A percentile compares a stretch with the other conserved stretches of the same genome.
Conservation (phyloP, 2,113 vertebrate genomes). For the Trichomycterus rosablanca region DNA sequence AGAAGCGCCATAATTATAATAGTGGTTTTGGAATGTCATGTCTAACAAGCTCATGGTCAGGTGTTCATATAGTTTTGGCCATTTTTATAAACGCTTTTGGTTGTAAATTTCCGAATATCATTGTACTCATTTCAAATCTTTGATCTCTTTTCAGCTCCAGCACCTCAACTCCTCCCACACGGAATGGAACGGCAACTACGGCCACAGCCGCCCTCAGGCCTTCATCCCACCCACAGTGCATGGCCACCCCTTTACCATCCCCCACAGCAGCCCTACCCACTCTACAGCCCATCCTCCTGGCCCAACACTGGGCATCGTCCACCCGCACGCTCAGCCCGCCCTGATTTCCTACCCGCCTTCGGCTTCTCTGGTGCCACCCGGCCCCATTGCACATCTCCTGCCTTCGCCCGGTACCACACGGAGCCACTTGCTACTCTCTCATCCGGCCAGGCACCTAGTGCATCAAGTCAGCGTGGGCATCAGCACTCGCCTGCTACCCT, state of each 20-base stretch:
- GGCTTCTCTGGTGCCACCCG: conserved; percentile 78
- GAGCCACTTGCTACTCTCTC: conserved; percentile 78
- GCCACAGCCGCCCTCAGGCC: conserved; percentile 84
- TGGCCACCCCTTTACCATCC: conserved; percentile 82
- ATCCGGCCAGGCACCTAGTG: conserved; percentile 76
- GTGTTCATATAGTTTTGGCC: too few relatives aligned
- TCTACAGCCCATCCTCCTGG: conserved; percentile 76
- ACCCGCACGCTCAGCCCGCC: conserved; percentile 77
- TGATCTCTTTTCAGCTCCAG: conserved; percentile 81
- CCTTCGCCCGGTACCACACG: conserved; percentile 88
- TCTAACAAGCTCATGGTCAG: too few relatives aligned
- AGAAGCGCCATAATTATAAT: too few relatives aligned
- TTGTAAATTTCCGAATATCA: too few relatives aligned
- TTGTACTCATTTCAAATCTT: too few relatives aligned
- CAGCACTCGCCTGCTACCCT: conserved; percentile 87
- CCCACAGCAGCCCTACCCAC: conserved; percentile 88
- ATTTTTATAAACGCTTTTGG: too few relatives aligned
- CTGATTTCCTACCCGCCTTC: conserved; percentile 82
- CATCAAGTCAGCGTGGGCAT: conserved; percentile 94
- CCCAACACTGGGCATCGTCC: conserved; percentile 75
- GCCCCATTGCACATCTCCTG: conserved; percentile 87
- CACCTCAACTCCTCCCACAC: conserved; percentile 83
- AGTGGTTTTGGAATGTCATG: too few relatives aligned
- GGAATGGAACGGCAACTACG: conserved; percentile 93
- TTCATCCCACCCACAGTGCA: conserved; percentile 81